phyloP scores from a whole-genome alignment of 2,113 vertebrate species.

The Lepus americanus region DNA sequence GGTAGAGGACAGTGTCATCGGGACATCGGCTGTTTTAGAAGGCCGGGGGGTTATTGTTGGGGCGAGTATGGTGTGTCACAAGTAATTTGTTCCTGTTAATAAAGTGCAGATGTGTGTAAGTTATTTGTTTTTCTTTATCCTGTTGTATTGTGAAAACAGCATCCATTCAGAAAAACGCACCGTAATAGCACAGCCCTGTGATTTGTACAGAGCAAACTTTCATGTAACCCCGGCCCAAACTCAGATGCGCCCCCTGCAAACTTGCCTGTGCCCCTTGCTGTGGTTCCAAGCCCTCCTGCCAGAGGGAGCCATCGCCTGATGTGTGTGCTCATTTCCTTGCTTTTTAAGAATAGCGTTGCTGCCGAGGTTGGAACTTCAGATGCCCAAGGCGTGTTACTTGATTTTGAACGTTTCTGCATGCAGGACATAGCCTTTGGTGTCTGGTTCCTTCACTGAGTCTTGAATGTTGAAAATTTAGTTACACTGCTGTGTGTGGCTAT shows the following conservation, averaged over 20 bases:
- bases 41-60: neutral
- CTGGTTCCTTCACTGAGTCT: neutral
- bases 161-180: neutral
- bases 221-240: neutral
- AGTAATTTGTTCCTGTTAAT: neutral
- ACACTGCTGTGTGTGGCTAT: neutral
- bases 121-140: neutral
- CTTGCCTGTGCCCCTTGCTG: neutral
- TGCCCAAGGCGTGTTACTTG: neutral
- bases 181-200: neutral
- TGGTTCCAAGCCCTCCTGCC: neutral
- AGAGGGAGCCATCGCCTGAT: neutral
- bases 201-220: neutral
- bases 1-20: neutral
- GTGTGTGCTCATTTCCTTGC: neutral
- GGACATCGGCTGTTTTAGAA: neutral
- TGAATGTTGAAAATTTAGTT: slow-evolving; percentile 11
- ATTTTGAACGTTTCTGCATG: neutral
- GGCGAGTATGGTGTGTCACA: neutral
- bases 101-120: neutral
- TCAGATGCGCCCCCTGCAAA: neutral
- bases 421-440: neutral
- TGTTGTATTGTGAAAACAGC: neutral
- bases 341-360: neutral
- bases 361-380: neutral